phyloP scores from a whole-genome alignment of 92 coral and sea anemone genomes.

The Epizoanthus scotinus region DNA sequence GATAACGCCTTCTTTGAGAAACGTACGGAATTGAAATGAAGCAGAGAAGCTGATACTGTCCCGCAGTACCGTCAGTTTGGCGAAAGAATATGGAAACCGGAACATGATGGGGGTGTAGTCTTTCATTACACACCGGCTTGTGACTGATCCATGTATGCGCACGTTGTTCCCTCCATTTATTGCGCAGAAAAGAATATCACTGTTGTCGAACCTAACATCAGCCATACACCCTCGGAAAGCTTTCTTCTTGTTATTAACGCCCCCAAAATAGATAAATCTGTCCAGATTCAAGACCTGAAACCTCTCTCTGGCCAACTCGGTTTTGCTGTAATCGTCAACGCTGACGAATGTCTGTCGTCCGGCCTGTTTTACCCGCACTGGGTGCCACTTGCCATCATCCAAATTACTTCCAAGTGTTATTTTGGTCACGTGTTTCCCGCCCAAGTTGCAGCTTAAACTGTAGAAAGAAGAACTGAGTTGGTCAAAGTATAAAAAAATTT shows the following conservation, averaged over 20 bases:
- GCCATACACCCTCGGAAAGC: slow-evolving; percentile 74
- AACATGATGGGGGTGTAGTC: slow-evolving; percentile 72
- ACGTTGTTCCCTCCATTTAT: slow-evolving; percentile 16
- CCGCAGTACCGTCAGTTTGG: slow-evolving; percentile 57
- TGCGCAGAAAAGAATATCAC: slow-evolving; percentile 49
- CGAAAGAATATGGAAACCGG: slow-evolving; percentile 57
- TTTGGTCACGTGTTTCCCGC: slow-evolving; percentile 60
- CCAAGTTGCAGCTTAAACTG: slow-evolving; percentile 63
- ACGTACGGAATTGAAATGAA: slow-evolving; percentile 82
- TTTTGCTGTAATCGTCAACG: slow-evolving; percentile 47
- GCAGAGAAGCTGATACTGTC: slow-evolving; percentile 66
- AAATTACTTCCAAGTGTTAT: slow-evolving; percentile 60
- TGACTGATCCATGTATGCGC: slow-evolving; percentile 42
- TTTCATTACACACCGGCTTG: slow-evolving; percentile 58
- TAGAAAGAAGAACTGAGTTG: neutral
- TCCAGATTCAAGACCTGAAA: slow-evolving; percentile 57
- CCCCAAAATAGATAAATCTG: slow-evolving; percentile 65
- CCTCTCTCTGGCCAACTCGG: slow-evolving; percentile 45
- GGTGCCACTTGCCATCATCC: slow-evolving; percentile 87
- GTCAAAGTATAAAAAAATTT: too few relatives aligned
- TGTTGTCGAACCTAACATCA: slow-evolving; percentile 68
- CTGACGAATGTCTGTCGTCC: slow-evolving; percentile 50
- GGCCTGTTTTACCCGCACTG: slow-evolving; percentile 64
- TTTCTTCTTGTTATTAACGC: slow-evolving; percentile 29
- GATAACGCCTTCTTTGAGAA: slow-evolving; percentile 65